A percentile compares a stretch with the other conserved stretches of the same genome.
Evolutionary conservation across 1,140 invertebrate species (phyloP).

Genomic region (Lucilia cuprina): DNA sequence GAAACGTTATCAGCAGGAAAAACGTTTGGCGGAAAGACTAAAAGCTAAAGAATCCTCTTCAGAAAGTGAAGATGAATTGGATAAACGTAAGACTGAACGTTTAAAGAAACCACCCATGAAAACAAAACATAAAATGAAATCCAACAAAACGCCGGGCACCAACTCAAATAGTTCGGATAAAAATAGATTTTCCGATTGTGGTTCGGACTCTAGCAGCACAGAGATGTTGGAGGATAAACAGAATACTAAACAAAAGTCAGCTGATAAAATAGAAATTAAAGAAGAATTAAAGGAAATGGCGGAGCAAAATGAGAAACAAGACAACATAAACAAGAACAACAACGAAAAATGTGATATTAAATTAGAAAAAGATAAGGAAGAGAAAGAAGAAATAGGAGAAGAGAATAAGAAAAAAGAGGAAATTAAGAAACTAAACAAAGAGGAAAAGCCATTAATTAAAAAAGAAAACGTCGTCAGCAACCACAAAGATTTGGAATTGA

Average conservation of each 20-base stretch:
- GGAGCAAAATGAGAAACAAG: neutral
- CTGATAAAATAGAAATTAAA: conserved; percentile 1
- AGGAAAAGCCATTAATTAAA: neutral
- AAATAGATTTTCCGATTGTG: conserved; percentile 39
- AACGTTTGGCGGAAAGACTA: conserved; percentile 54
- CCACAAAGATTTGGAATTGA: neutral
- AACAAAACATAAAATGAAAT: conserved; percentile 40
- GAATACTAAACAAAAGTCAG: neutral
- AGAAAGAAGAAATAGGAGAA: neutral
- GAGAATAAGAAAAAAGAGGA: neutral
- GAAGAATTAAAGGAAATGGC: neutral
- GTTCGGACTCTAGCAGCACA: conserved; percentile 26
- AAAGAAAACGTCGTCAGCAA: neutral
- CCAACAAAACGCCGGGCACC: neutral
- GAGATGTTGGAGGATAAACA: neutral
- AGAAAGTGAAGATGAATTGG: conserved; percentile 56
- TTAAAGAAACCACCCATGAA: conserved; percentile 55
- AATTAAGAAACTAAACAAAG: neutral
- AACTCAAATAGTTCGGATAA: conserved; percentile 13
- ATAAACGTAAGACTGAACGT: conserved; percentile 50
- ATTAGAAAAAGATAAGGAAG: neutral
- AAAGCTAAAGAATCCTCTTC: conserved; percentile 52
- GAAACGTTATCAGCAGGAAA: conserved; percentile 54
- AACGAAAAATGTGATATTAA: neutral
- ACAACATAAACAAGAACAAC: neutral